Evolutionary conservation across 2,113 vertebrate species (phyloP).

Genomic region (Nestor notabilis): DNA sequence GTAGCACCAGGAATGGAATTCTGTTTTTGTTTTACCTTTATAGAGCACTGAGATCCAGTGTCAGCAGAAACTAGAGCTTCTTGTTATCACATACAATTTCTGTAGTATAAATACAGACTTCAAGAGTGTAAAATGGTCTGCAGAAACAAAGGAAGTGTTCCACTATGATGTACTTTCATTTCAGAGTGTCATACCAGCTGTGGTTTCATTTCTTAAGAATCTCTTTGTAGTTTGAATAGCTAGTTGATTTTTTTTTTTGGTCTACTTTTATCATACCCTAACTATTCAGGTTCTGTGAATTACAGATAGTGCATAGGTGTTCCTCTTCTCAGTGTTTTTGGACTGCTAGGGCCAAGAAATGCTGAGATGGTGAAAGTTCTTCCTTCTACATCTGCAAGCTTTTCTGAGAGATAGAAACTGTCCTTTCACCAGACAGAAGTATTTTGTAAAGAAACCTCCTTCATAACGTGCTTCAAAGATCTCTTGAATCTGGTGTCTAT

Average conservation of each 20-base stretch:
- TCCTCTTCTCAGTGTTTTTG: neutral
- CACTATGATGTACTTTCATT: neutral
- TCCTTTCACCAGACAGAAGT: neutral
- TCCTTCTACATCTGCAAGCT: neutral
- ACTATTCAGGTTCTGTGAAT: neutral
- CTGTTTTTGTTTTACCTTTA: neutral
- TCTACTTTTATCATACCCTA: neutral
- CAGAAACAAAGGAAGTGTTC: neutral
- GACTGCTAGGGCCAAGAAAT: neutral
- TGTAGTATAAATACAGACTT: neutral
- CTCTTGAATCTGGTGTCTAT: neutral
- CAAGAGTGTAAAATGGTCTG: neutral
- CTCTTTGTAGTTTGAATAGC: neutral
- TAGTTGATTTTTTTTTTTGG: neutral
- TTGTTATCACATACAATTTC: neutral
- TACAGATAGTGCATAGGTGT: neutral
- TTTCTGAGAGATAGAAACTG: neutral
- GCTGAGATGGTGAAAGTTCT: neutral
- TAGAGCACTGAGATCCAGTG: neutral
- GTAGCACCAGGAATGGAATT: neutral
- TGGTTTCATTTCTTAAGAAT: neutral
- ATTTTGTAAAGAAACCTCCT: neutral
- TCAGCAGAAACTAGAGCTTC: neutral
- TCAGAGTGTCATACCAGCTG: neutral
- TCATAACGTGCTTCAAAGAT: neutral